Conservation (phyloP, 2,888 invertebrate genomes). For the Mystacides longicornis region DNA sequence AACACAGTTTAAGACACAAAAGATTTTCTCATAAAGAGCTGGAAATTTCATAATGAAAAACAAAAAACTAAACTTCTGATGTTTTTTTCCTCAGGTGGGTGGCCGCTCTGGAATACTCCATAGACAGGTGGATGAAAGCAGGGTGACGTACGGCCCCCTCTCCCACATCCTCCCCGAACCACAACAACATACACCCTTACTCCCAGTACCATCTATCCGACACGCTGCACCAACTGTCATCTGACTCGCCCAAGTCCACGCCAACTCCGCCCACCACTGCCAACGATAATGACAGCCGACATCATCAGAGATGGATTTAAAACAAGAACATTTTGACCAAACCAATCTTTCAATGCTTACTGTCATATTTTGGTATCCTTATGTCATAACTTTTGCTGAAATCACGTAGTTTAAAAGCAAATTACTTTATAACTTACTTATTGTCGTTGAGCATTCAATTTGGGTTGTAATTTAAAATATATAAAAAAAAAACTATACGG, state of each 20-base stretch:
- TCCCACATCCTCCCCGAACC: constrained; percentile 5
- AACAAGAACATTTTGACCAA: no score
- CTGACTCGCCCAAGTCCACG: constrained; percentile 8
- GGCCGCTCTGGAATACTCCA: constrained; percentile 88
- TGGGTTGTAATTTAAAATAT: no score
- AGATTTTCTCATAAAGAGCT: no score
- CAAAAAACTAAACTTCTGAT: background rate
- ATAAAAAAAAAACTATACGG: no score
- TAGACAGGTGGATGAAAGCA: constrained; percentile 87
- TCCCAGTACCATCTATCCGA: constrained; percentile 1
- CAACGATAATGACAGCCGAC: constrained; percentile 9
- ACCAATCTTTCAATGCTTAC: no score
- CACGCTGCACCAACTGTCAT: constrained; percentile 7
- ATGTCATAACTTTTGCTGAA: no score
- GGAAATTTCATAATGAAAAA: no score
- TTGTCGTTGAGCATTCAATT: no score
- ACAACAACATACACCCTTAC: background rate
- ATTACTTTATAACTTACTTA: no score
- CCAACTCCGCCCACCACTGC: constrained; percentile 8
- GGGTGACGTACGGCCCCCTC: constrained; percentile 42
- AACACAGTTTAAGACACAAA: no score
- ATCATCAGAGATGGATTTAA: constrained; percentile 24
- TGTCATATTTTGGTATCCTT: no score
- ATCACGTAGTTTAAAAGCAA: no score
- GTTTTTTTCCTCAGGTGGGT: constrained; percentile 67